phyloP scores from a whole-genome alignment of 1,140 invertebrate genomes.

The Aleiodes sp. region DNA sequence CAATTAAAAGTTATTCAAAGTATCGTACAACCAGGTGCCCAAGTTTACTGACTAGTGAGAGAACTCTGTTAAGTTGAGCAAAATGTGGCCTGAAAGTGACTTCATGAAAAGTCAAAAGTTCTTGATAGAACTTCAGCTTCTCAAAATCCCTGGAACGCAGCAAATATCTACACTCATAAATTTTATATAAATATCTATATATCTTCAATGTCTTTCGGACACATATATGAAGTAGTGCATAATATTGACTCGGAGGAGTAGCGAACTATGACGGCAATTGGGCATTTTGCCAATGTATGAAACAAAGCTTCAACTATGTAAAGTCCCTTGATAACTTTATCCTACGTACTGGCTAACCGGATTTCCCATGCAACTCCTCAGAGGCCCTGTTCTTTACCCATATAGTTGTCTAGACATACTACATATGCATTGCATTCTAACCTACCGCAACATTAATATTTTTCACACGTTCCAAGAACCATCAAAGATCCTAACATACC shows the following conservation, averaged over 20 bases:
- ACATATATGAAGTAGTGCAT: conserved; percentile 6
- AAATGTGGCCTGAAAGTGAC: neutral
- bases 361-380: conserved; percentile 37
- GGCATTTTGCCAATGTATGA: conserved; percentile 55
- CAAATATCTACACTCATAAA: conserved; percentile 12
- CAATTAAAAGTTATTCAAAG: conserved; percentile 58
- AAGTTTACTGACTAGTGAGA: conserved; percentile 24
- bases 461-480: too few relatives aligned
- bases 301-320: conserved; percentile 59
- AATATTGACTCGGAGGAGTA: conserved; percentile 22
- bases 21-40: neutral
- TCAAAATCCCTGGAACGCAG: conserved; percentile 33
- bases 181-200: neutral
- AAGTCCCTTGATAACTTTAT: conserved; percentile 56
- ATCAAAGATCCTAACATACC: too few relatives aligned
- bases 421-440: conserved; percentile 16
- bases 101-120: neutral
- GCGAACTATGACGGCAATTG: conserved; percentile 29
- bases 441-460: neutral
- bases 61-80: conserved; percentile 18
- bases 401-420: neutral
- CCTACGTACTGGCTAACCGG: conserved; percentile 51
- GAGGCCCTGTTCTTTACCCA: neutral
- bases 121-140: neutral
- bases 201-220: neutral